Conservation (phyloP, 2,113 vertebrate species). For the Oncorhynchus clarkii region DNA sequence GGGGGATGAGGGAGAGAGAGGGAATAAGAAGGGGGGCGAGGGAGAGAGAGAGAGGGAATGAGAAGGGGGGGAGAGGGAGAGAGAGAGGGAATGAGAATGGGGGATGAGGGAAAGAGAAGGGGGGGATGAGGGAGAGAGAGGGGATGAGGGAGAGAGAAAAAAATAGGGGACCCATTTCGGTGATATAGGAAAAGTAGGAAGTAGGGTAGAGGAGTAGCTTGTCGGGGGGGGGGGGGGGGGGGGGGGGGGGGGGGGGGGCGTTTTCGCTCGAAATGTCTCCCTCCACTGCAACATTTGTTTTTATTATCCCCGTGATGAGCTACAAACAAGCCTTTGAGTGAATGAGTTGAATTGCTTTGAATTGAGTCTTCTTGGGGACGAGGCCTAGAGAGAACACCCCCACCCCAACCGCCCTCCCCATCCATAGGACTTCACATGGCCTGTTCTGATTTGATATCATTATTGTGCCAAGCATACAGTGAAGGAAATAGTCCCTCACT, state of each 20-base stretch:
- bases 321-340: conserved; percentile 45
- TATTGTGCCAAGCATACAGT: background rate
- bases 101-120: no score
- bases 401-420: background rate
- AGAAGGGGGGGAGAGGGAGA: no score
- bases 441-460: background rate
- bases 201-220: conserved; percentile 55
- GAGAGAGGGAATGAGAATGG: no score
- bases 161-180: conserved; percentile 65
- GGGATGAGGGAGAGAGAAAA: conserved; percentile 36
- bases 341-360: conserved; percentile 32
- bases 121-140: no score
- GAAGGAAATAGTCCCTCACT: no score
- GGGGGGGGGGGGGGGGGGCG: conserved; percentile 40
- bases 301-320: conserved; percentile 55
- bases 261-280: conserved; percentile 42
- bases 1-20: no score
- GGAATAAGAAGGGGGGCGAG: no score
- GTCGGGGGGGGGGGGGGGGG: conserved; percentile 39
- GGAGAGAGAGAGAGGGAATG: no score
- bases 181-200: conserved; percentile 64
- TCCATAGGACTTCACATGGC: background rate
- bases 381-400: background rate
- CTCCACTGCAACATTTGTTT: conserved; percentile 36
- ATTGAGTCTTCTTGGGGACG: background rate